phyloP scores from a whole-genome alignment of 53 echinoderm and acorn worm species.

The Astropecten irregularis region DNA sequence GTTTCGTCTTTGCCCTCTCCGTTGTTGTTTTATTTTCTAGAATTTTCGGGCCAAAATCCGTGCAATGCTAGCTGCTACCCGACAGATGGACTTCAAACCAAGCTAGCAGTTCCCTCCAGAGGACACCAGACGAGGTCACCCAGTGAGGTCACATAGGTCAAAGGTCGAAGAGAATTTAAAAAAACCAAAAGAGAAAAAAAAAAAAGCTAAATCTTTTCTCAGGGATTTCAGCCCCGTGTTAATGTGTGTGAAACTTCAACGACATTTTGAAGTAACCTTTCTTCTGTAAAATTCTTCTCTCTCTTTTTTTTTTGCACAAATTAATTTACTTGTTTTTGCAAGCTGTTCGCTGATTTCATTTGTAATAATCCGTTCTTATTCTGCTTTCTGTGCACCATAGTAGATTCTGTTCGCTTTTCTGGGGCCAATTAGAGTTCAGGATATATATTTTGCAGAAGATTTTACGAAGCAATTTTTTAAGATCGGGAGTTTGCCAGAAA shows the following conservation, averaged over 20 bases:
- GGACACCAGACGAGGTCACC: too few relatives aligned
- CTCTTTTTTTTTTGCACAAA: background rate
- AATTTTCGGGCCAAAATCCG: slow-evolving; percentile 83
- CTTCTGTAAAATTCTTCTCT: background rate
- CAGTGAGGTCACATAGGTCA: background rate
- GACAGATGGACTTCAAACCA: slow-evolving; percentile 58
- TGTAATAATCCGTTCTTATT: too few relatives aligned
- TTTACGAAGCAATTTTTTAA: too few relatives aligned
- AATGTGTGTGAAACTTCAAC: background rate
- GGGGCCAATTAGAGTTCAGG: too few relatives aligned
- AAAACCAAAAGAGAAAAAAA: background rate
- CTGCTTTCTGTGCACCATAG: too few relatives aligned
- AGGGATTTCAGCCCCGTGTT: slow-evolving; percentile 19
- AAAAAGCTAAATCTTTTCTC: background rate
- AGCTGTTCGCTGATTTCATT: too few relatives aligned
- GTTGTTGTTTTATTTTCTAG: slow-evolving; percentile 51
- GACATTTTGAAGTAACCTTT: slow-evolving; percentile 3
- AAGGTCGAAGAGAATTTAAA: slow-evolving; percentile 6
- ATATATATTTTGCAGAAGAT: too few relatives aligned
- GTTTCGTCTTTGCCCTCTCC: background rate
- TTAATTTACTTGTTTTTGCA: too few relatives aligned
- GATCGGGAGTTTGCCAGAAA: too few relatives aligned
- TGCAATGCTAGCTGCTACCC: slow-evolving; percentile 85
- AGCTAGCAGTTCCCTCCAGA: slow-evolving; percentile 30
- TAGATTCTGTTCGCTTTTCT: too few relatives aligned